These are phyloP conservation scores for Magallana angulata DNA, from an alignment of 1,140 invertebrate genomes.

Conservation along the genomic window DNA sequence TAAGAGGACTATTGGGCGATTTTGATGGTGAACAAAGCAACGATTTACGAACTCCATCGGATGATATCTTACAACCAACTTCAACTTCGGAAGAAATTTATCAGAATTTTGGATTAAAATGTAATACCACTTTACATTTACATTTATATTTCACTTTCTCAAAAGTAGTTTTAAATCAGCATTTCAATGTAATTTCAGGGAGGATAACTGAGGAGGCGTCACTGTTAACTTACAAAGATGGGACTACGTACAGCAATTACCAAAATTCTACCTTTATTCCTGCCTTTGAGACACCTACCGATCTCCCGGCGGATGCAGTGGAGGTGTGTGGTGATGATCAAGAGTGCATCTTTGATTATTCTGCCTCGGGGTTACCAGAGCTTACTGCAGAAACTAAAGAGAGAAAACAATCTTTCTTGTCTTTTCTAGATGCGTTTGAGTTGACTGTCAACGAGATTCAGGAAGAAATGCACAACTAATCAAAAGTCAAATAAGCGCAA, in stretches of 20 bases:
- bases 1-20: conserved; percentile 51
- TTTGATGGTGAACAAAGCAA: conserved; percentile 49
- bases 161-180: too few species aligned
- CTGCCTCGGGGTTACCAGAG: neutral
- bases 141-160: too few species aligned
- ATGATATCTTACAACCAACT: conserved; percentile 34
- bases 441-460: too few species aligned
- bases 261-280: conserved; percentile 39
- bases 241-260: conserved; percentile 37
- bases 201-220: neutral
- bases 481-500: too few species aligned
- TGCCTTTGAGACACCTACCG: neutral
- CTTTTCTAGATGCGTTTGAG: too few species aligned
- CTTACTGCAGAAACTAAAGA: neutral
- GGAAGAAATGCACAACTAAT: too few species aligned
- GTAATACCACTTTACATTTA: neutral
- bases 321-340: conserved; percentile 50
- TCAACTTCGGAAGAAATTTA: conserved; percentile 47
- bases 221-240: conserved; percentile 47
- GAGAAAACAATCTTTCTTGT: neutral
- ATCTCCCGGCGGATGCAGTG: neutral
- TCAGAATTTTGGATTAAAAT: conserved; percentile 46
- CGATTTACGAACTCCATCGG: conserved; percentile 41
- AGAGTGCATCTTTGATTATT: conserved; percentile 46
- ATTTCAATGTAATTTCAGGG: neutral